phyloP scores from a whole-genome alignment of 1,140 invertebrate genomes.

The Battus philenor region DNA sequence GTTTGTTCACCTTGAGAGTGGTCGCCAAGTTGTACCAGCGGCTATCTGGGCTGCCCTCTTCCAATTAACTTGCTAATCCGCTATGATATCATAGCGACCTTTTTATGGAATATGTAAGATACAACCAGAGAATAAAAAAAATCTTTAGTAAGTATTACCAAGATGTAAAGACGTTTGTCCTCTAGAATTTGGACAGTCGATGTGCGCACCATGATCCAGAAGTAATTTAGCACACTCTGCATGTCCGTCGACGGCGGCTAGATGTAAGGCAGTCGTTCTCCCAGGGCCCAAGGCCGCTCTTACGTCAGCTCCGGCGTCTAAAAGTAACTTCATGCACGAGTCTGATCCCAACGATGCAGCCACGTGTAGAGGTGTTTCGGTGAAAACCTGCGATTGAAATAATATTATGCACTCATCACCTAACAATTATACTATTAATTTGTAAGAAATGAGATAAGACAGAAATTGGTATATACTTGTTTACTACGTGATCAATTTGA shows the following conservation, averaged over 20 bases:
- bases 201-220: slow-evolving; percentile 82
- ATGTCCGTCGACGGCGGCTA: slow-evolving; percentile 89
- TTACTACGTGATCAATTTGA: too few species aligned
- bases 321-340: slow-evolving; percentile 81
- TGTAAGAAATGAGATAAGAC: too few species aligned
- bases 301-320: slow-evolving; percentile 85
- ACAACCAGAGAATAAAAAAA: too few species aligned
- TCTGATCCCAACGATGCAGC: slow-evolving; percentile 84
- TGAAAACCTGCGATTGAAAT: slow-evolving; percentile 78
- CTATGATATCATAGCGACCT: too few species aligned
- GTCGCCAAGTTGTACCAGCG: too few species aligned
- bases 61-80: too few species aligned
- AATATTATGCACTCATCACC: neutral
- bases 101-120: too few species aligned
- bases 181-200: slow-evolving; percentile 81
- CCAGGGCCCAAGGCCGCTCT: slow-evolving; percentile 81
- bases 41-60: too few species aligned
- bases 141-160: slow-evolving; percentile 44
- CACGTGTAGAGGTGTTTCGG: slow-evolving; percentile 89
- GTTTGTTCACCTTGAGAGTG: too few species aligned
- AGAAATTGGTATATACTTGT: too few species aligned
- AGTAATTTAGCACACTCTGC: slow-evolving; percentile 82
- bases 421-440: too few species aligned
- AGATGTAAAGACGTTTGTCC: slow-evolving; percentile 87
- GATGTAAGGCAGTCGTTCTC: slow-evolving; percentile 85